A percentile compares a stretch with the other conserved stretches of the same genome.
Conservation (phyloP, 2,113 vertebrate genomes). For the Pao palembangensis region DNA sequence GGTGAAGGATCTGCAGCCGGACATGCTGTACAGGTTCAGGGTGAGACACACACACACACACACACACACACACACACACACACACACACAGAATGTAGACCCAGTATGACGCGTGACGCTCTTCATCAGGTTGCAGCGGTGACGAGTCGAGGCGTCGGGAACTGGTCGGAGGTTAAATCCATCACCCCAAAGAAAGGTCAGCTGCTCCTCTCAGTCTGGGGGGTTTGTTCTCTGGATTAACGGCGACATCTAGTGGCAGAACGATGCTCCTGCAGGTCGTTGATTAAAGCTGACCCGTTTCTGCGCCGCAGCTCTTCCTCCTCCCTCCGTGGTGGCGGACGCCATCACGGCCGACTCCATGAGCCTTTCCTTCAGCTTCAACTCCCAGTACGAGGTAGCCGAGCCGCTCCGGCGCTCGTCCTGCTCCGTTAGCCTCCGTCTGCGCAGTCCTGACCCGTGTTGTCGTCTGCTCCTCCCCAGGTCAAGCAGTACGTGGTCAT, state of each 20-base stretch:
- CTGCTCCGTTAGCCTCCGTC: background rate
- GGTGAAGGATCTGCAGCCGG: slow-evolving; percentile 78
- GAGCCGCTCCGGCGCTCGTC: background rate
- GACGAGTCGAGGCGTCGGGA: slow-evolving; percentile 89
- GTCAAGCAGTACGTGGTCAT: slow-evolving; percentile 83
- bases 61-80: too few species aligned
- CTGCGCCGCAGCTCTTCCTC: slow-evolving; percentile 79
- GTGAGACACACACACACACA: slow-evolving; percentile 68
- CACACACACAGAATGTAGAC: too few species aligned
- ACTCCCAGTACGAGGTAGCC: slow-evolving; percentile 78
- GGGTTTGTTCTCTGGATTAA: too few species aligned
- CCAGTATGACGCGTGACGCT: background rate
- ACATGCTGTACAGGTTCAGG: slow-evolving; percentile 80
- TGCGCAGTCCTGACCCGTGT: background rate
- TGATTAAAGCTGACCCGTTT: background rate
- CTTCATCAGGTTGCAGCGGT: slow-evolving; percentile 87
- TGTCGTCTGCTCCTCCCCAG: slow-evolving; percentile 54
- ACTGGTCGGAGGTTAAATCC: slow-evolving; percentile 90
- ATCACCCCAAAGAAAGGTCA: slow-evolving; percentile 86
- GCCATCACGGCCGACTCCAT: slow-evolving; percentile 76
- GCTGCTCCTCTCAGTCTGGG: background rate
- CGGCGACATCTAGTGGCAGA: too few species aligned
- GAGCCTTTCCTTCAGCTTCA: slow-evolving; percentile 81
- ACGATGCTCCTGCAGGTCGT: background rate
- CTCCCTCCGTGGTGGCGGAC: slow-evolving; percentile 81